phyloP scores from a whole-genome alignment of 2,888 invertebrate species.

The Drosophila helvetica region DNA sequence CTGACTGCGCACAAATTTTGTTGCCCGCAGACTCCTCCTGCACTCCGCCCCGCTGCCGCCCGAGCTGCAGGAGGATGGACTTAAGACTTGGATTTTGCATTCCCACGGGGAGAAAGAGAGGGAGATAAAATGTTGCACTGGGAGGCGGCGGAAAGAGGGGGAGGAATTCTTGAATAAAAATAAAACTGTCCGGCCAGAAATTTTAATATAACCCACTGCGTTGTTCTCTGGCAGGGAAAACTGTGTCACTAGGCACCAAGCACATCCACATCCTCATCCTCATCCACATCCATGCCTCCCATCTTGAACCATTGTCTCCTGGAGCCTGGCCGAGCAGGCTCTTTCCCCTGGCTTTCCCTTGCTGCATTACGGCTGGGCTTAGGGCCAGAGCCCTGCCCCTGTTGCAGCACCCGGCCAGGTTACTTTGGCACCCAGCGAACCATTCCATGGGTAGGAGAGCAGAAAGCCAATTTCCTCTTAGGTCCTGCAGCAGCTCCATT shows the following conservation, averaged over 20 bases:
- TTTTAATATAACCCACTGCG: conserved; percentile 67
- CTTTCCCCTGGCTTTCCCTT: not conserved
- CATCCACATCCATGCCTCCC: conserved; percentile 12
- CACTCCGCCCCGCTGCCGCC: not conserved
- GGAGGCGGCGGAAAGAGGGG: conserved; percentile 7
- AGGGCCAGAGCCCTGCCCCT: conserved; percentile 31
- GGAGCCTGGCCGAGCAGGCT: not conserved
- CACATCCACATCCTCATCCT: conserved; percentile 8
- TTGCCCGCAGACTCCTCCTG: conserved; percentile 54
- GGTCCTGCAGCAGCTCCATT: conserved; percentile 28
- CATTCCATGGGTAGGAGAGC: conserved; percentile 43
- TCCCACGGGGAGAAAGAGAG: conserved; percentile 27
- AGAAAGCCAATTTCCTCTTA: conserved; percentile 66
- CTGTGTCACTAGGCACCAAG: conserved; percentile 64
- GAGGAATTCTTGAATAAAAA: conserved; percentile 57
- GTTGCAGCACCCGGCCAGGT: conserved; percentile 45
- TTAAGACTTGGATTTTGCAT: conserved; percentile 49
- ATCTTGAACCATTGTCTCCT: conserved; percentile 20
- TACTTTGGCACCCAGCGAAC: conserved; percentile 66
- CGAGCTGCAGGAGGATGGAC: conserved; percentile 19
- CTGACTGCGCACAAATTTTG: conserved; percentile 78
- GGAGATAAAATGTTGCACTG: conserved; percentile 56
- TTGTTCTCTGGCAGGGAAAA: conserved; percentile 44
- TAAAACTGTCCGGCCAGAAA: conserved; percentile 72
- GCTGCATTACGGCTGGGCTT: conserved; percentile 50